Base-by-base conservation (phyloP, 2,113 vertebrate species). In the Proterorhinus semilunaris region DNA sequence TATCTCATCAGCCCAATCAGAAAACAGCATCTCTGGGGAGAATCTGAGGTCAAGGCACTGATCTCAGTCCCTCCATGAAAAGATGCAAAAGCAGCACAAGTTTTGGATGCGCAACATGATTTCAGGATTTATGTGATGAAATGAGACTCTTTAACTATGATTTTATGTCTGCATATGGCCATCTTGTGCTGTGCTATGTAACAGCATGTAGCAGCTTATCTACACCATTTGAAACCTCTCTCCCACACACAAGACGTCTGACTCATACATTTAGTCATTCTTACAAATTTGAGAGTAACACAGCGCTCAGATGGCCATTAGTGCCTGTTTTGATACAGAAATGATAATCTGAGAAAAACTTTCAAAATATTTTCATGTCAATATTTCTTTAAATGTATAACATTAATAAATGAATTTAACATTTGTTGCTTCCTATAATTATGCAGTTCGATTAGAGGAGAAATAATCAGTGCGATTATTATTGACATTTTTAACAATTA, bases 1-100 rank as follows among this genome's bases (percentile, higher is more conserved):
- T 85, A 91, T 90, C 90, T 90, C 87, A 91, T 91, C 90, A 86
- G 75, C 81, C 75, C 21, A 42, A 92, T 91, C 89, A 83, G 89
- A 90, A 85, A 78, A 85, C 85, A 79, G 69, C 78, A 79, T 86
- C 85, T 83, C 84, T 66, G 67, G 85, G 83, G 80, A 83, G 45
- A 79, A 61, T 72, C 71, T n/a, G 58, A 59, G 72, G 66, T 85
- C 73, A 58, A 76, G 68, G 42, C 66, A 78, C 21, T 21, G 21
- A 52, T 66, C 66, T 27, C 73, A 72, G 50, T 64, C 13, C 49
- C 17, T 63, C 7, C 15, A 36, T 6, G 45, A n/a, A 47, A 36
- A 57, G 21, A 2, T 21, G 21, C 21, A 21, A 21, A 21, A 21
- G 21, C 7, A 53, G 9, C 5, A 54, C 13, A 59, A 11, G 12